Evolutionary conservation across 2,113 vertebrate genomes (phyloP), one percentile per base, ranked within the genome.

Genomic region (Seriola aureovittata): DNA sequence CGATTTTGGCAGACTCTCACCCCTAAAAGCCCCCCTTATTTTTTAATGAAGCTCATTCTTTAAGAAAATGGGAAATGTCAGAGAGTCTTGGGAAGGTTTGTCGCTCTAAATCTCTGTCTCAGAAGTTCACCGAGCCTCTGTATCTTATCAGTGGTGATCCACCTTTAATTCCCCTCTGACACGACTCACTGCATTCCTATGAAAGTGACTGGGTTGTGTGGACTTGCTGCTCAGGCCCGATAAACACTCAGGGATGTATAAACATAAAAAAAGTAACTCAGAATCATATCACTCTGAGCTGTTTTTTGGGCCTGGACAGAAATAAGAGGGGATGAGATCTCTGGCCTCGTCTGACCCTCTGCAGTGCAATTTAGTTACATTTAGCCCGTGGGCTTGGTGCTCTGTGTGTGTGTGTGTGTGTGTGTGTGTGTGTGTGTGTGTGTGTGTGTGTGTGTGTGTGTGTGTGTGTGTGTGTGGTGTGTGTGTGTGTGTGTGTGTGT

Each of bases 11-110:
- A 78, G 16, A 70, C 25, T 36, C 32, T 65, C 58, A 34, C 44
- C 58, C 25, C 62, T 25, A 17, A 71, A 82, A 29, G 11, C n/a
- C 38, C 8, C 71, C 13, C 14, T 69, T 82, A 21, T 52, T 19
- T 52, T 42, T 65, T 65, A 75, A 77, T 77, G 36, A 83, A 73
- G 50, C 77, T 81, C 72, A 36, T 83, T 70, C 80, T 73, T 84
- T 77, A 64, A 59, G 66, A 75, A 82, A 80, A 82, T 82, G 62
- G 48, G 59, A 77, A 65, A 42, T 80, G 72, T 80, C 79, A 62
- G 50, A 32, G 32, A 46, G 44, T 58, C 69, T 66, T 57, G 21
- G 60, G 29, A 68, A 40, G 66, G 50, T 81, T 44, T 80, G 63
- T 77, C 54, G 21, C 63, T 69, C 52, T 25, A 44, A 74, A 73